Base-by-base conservation (phyloP, 2,113 vertebrate genomes). In the Gasterosteus nipponicus region DNA sequence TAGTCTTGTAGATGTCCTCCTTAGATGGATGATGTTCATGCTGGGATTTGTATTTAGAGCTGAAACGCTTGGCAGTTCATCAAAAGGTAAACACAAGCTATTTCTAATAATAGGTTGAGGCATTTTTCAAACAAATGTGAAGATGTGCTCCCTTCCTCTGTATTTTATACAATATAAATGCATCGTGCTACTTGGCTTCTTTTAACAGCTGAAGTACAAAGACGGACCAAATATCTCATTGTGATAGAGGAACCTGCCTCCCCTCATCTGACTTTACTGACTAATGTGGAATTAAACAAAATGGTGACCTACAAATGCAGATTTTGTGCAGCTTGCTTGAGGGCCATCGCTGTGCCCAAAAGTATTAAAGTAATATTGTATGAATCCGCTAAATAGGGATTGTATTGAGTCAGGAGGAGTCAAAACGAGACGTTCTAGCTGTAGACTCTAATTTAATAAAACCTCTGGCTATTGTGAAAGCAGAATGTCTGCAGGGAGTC, bases 401-500 rank as follows among this genome's bases (percentile, higher is more conserved):
- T 54, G 69, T 47, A 56, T 57, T 73, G 49, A 67, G 38, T 15
- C 46, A n/a, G 8, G 33, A 70, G 31, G 33, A 81, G 75, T 51
- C 75, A 56, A 58, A 75, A 69, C 59, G 63, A 59, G 64, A 79
- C 49, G 76, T 73, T 77, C 9, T 60, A 56, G 60, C 22, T 15
- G 76, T 60, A 49, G 31, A 38, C 59, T 42, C 29, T 74, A 62
- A 82, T 87, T 72, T 80, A 75, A 49, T 44, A 74, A 29, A 66
- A 74, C 79, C 66, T 73, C 47, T 71, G 51, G 79, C 69, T 70
- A 59, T 73, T 69, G 70, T 76, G 68, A 53, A 38, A 46, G 62
- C 57, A 64, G 19, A 69, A 72, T 41, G 35, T 71, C 71, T 58
- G 10, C 61, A 44, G 60, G 65, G 49, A 80, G 71, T 47, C 56